A percentile compares a stretch with the other conserved stretches of the same genome.
Evolutionary conservation across 2,797 vertebrate species (phyloP).

Genomic region (Sternotherus odoratus): DNA sequence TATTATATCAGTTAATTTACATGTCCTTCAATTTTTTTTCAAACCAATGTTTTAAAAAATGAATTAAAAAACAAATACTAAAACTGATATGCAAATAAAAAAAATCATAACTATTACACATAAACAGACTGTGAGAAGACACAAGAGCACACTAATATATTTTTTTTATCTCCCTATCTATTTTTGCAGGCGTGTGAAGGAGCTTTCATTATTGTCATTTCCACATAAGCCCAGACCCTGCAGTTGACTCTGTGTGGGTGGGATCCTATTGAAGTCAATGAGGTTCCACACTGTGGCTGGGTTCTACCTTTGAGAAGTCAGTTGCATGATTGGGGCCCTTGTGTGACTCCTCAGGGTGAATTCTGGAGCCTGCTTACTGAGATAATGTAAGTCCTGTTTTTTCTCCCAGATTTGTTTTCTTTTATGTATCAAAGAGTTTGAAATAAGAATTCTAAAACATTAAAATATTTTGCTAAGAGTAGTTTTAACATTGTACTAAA

Average conservation of each 20-base stretch:
- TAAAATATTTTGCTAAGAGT: background rate
- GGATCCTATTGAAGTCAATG: constrained; percentile 64
- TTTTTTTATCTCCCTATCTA: constrained; percentile 30
- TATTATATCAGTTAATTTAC: background rate
- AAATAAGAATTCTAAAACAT: constrained; percentile 41
- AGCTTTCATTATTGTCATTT: constrained; percentile 61
- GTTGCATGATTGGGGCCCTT: constrained; percentile 65
- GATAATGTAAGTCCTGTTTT: constrained; percentile 72
- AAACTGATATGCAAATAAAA: constrained; percentile 14
- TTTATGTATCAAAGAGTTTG: background rate
- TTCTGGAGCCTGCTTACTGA: constrained; percentile 69
- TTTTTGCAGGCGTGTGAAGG: constrained; percentile 74
- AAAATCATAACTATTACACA: constrained; percentile 33
- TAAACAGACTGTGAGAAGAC: constrained; percentile 33
- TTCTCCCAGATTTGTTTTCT: constrained; percentile 50
- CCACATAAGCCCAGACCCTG: constrained; percentile 60
- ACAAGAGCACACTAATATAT: constrained; percentile 57
- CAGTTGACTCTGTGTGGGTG: constrained; percentile 70
- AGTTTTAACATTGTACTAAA: background rate
- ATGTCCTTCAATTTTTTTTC: background rate
- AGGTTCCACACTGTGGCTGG: constrained; percentile 53
- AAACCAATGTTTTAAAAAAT: constrained; percentile 6
- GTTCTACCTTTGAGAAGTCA: constrained; percentile 64
- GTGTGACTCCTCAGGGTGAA: constrained; percentile 67
- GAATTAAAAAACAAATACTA: constrained; percentile 1